Percentiles rank a stretch among this genome's conserved stretches.
phyloP scores from a whole-genome alignment of 2,113 vertebrate genomes.

The Tamias sibiricus region DNA sequence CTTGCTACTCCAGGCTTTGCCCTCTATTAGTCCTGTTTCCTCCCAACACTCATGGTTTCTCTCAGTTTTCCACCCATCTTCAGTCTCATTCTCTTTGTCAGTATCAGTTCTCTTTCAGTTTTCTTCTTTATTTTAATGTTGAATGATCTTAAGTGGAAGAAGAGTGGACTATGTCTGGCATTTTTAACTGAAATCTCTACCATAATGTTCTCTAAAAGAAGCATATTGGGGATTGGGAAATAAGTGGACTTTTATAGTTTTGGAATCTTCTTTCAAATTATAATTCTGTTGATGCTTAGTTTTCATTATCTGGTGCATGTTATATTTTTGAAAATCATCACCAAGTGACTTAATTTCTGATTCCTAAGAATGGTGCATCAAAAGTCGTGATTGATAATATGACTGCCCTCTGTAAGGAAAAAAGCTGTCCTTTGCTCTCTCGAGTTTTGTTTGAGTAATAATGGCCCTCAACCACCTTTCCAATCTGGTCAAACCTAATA shows the following conservation, averaged over 20 bases:
- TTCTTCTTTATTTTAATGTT: background rate
- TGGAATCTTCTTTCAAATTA: slow-evolving; percentile 37
- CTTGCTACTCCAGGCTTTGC: background rate
- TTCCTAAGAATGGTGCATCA: background rate
- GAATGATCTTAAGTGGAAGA: background rate
- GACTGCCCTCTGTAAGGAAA: background rate
- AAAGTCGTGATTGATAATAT: background rate
- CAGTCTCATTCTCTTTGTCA: background rate
- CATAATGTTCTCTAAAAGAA: background rate
- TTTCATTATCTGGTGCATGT: background rate
- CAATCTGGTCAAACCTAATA: slow-evolving; percentile 42
- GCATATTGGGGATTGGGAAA: background rate
- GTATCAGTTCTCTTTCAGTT: background rate
- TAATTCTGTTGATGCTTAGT: background rate
- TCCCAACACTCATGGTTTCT: background rate
- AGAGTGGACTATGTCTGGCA: background rate
- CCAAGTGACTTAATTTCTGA: background rate
- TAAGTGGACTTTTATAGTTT: background rate
- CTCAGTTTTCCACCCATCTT: background rate
- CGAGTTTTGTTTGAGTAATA: background rate
- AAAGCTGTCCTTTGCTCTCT: background rate
- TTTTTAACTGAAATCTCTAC: slow-evolving; percentile 2
- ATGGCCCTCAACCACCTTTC: background rate
- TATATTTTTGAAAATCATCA: background rate
- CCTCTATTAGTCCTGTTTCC: too few species aligned